These are phyloP conservation scores for Fragum whitleyi DNA, from an alignment of 2,888 invertebrate species.

Conservation along the genomic window DNA sequence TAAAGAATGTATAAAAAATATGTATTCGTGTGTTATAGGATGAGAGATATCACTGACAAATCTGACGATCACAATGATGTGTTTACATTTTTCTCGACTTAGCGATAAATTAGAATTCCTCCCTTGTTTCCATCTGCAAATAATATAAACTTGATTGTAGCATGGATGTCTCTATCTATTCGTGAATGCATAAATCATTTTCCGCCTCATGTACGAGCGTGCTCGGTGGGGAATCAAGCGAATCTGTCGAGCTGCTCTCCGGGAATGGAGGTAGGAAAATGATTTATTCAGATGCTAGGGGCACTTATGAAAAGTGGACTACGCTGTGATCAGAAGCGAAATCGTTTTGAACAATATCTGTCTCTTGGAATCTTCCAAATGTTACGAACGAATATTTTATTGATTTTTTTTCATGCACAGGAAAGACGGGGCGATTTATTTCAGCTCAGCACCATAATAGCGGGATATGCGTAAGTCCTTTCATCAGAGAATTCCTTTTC, in stretches of 20 bases:
- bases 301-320: background rate
- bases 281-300: slow-evolving; percentile 18
- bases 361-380: background rate
- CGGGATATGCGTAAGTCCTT: too few relatives aligned
- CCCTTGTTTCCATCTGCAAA: background rate
- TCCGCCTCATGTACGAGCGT: slow-evolving; percentile 21
- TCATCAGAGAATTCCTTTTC: too few relatives aligned
- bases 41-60: background rate
- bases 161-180: slow-evolving; percentile 27
- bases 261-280: slow-evolving; percentile 23
- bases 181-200: slow-evolving; percentile 37
- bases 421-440: too few relatives aligned
- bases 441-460: too few relatives aligned
- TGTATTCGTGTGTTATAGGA: too few relatives aligned
- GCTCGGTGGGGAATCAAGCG: slow-evolving; percentile 30
- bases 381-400: background rate
- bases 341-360: background rate
- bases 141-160: slow-evolving; percentile 25
- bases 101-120: slow-evolving; percentile 27
- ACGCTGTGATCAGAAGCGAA: background rate
- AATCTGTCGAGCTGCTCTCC: slow-evolving; percentile 29
- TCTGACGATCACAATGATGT: slow-evolving; percentile 11
- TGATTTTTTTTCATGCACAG: too few relatives aligned
- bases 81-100: slow-evolving; percentile 24
- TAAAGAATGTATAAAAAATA: too few relatives aligned